Evolutionary conservation across 2,113 vertebrate genomes (phyloP), one percentile per base, ranked within the genome.

Genomic region (Leptocoma aspasia): DNA sequence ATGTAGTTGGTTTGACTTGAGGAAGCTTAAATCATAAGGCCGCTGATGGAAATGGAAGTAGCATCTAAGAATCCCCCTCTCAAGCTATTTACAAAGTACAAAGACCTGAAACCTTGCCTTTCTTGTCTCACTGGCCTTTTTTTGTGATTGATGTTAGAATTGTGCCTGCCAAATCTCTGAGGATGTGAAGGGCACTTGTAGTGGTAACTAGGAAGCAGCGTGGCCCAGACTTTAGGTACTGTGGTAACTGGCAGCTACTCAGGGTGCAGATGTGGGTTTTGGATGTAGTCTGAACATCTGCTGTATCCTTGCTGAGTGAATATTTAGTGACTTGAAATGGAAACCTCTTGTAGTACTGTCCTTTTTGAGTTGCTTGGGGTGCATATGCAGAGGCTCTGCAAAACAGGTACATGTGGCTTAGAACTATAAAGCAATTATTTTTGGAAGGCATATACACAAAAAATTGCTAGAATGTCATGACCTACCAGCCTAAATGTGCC

Each of bases 181-280:
- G 41, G 19, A 13, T 41, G 13, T 47, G 49, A 53, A 64, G 47
- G 15, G 15, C 10, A 31, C 20, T 76, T 64, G 11, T 3, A 86
- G 23, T 4, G 10, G 68, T 90, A 31, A 23, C 22, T 44, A 35
- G 80, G 63, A 81, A 61, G 50, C 1, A 8, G 4, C 0, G 1
- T 31, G 44, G 13, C 53, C 22, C 35, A 52, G 41, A 37, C 26
- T 5, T 47, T 13, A 47, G 65, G 11, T 79, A 6, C 31, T 53
- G 49, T 45, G n/a, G 45, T 52, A 64, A 52, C 45, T n/a, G 49
- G 27, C 35, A 75, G 69, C 54, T 45, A 23, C 21, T 78, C 14
- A 26, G 37, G 10, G 27, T n/a, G 12, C 23, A 56, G 9, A 17
- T 37, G 19, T 57, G 57, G n/a, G 16, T 50, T 83, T 61, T 61